phyloP scores from a whole-genome alignment of 2,797 vertebrate species.

The Columba guinea region DNA sequence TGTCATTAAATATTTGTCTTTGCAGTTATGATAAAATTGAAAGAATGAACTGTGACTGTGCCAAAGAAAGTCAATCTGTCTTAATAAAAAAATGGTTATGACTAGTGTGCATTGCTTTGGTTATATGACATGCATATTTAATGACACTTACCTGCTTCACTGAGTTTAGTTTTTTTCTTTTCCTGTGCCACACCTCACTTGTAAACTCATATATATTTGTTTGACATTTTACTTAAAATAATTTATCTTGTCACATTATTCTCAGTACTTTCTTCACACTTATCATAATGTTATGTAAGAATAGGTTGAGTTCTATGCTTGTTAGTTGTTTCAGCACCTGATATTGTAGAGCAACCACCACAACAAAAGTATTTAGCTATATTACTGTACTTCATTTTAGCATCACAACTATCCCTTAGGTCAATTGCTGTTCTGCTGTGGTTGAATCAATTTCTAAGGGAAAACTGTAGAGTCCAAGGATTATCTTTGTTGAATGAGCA shows the following conservation, averaged over 20 bases:
- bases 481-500: conserved; percentile 76
- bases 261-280: not conserved
- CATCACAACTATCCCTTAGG: conserved; percentile 48
- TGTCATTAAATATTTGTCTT: not conserved
- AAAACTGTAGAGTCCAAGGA: conserved; percentile 72
- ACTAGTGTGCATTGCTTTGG: not conserved
- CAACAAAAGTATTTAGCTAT: conserved; percentile 25
- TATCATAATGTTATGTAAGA: not conserved
- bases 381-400: conserved; percentile 67
- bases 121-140: not conserved
- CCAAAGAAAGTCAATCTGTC: not conserved
- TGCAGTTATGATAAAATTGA: not conserved
- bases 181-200: not conserved
- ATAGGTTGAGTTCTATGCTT: not conserved
- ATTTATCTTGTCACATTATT: not conserved
- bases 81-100: not conserved
- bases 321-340: not conserved
- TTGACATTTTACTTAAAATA: not conserved
- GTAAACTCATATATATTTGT: not conserved
- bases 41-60: not conserved
- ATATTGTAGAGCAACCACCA: not conserved
- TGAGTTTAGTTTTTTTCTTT: not conserved
- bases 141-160: not conserved
- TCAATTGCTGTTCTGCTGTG: conserved; percentile 66
- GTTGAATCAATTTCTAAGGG: conserved; percentile 67